Evolutionary conservation across 2,888 invertebrate genomes (phyloP), one percentile per base, ranked within the genome.

Genomic region (Halocaridina rubra): DNA sequence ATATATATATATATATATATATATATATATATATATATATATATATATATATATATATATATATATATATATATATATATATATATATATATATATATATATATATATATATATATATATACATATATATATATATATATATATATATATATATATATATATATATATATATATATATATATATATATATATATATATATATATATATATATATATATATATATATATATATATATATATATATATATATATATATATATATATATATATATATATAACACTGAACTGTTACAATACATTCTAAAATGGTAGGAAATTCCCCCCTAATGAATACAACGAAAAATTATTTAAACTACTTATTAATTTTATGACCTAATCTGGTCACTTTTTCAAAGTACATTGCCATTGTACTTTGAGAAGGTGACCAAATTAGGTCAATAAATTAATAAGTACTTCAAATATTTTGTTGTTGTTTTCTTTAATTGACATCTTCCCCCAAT

Each of bases 81-180:
- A 57, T 59, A 57, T 30, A 75, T 59, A 74, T 33, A 80, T 32
- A 59, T 22, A 80, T 61, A 75, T 32, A 75, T 75, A 75, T 59
- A 80, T 29, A 80, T 74, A 80, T 72, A 53, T 72, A 80, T 72
- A 80, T 72, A 80, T 72, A 80, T 72, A 72, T 80, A 72, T 72
- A 80, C 53, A 80, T 57, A 74, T 74, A 57, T 80, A 80, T 72
- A 80, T 74, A 80, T 74, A 80, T 74, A 74, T 74, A 74, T 74
- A 74, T 57, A 74, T 74, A 74, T 46, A 24, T 71, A 53, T 57
- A 74, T 71, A 32, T 74, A 39, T 29, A 39, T 57, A 39, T 74
- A 75, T 74, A 75, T 57, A 75, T 74, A 75, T 53, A 75, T 74
- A 74, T 74, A 75, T 74, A 75, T 74, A 75, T 74, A 80, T 72